phyloP scores from a whole-genome alignment of 2,888 invertebrate species.

The Gnatocerus cornutus region DNA sequence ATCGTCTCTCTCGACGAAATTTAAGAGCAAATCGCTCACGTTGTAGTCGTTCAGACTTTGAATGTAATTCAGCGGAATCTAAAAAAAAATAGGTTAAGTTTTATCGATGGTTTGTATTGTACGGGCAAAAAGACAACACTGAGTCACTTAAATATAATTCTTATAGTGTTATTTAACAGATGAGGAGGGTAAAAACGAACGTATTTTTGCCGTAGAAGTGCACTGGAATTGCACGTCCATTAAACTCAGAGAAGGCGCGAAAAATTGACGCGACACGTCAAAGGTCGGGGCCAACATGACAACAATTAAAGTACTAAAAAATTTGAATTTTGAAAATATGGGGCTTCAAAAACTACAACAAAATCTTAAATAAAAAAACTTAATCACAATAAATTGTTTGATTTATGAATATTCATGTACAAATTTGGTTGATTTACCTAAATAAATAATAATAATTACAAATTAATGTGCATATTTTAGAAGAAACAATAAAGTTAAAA shows the following conservation, averaged over 20 bases:
- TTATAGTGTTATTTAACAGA: not conserved
- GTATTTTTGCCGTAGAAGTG: not conserved
- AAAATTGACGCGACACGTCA: slow-evolving; percentile 1
- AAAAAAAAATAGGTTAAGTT: slow-evolving; percentile 53
- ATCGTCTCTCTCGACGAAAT: slow-evolving; percentile 65
- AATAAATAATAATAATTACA: too few species aligned
- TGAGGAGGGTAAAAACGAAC: not conserved
- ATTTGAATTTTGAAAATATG: slow-evolving; percentile 2
- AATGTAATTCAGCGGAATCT: slow-evolving; percentile 67
- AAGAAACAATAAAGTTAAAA: too few species aligned
- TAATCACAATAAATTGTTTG: too few species aligned
- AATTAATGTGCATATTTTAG: too few species aligned
- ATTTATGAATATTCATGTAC: too few species aligned
- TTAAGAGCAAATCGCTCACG: slow-evolving; percentile 61
- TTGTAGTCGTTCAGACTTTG: slow-evolving; percentile 62
- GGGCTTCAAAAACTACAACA: not conserved
- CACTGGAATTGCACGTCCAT: not conserved
- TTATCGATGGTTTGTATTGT: not conserved
- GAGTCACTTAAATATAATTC: too few species aligned
- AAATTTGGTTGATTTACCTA: too few species aligned
- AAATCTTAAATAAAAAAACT: too few species aligned
- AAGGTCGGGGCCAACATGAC: not conserved
- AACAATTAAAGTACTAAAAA: not conserved
- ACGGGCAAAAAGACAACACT: not conserved
- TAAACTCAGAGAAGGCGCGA: slow-evolving; percentile 15